Evolutionary conservation across 1,140 invertebrate species (phyloP).

Genomic region (Microplitis demolitor): DNA sequence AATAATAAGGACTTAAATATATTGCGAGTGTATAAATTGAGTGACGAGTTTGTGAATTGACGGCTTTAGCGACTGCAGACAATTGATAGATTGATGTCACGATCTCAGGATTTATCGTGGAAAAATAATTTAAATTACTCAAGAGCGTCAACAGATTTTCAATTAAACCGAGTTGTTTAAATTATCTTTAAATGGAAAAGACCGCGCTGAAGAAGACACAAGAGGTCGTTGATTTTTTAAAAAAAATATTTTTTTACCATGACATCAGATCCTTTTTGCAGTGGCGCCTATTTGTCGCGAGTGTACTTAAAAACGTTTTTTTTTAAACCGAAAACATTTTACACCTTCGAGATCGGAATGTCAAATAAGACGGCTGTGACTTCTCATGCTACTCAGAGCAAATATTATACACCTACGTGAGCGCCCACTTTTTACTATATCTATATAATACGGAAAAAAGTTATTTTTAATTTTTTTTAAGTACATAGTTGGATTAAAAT

Average conservation of each 20-base stretch:
- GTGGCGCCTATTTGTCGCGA: slow-evolving; percentile 27
- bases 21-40: not conserved
- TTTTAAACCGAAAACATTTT: slow-evolving; percentile 6
- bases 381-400: not conserved
- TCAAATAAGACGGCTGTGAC: slow-evolving; percentile 21
- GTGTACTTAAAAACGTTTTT: not conserved
- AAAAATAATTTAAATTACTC: not conserved
- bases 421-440: slow-evolving; percentile 5
- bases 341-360: slow-evolving; percentile 22
- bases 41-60: not conserved
- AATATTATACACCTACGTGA: slow-evolving; percentile 4
- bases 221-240: slow-evolving; percentile 23
- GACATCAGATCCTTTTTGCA: slow-evolving; percentile 23
- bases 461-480: not conserved
- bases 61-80: not conserved
- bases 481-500: too few species aligned
- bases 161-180: not conserved
- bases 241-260: slow-evolving; percentile 23
- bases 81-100: not conserved
- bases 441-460: not conserved
- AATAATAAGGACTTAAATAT: too few species aligned
- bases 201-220: not conserved
- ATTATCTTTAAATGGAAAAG: too few species aligned
- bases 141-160: too few species aligned
- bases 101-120: not conserved